Conservation (phyloP, 2,797 vertebrate genomes). For the Scarus forsteni region DNA sequence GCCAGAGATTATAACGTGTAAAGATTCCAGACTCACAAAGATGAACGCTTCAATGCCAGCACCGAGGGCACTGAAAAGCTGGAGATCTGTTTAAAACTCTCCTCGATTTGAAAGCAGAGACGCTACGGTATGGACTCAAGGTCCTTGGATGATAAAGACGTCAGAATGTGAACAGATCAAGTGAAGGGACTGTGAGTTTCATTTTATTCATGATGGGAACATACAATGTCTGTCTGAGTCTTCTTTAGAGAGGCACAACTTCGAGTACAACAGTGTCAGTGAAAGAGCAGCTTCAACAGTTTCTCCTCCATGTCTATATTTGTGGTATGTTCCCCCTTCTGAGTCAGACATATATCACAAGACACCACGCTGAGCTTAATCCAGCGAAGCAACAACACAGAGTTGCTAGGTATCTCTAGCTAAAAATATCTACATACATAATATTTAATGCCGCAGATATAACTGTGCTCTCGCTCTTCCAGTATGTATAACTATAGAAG, state of each 20-base stretch:
- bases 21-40: slow-evolving; percentile 53
- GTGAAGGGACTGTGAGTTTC: slow-evolving; percentile 21
- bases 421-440: background rate
- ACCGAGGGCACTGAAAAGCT: slow-evolving; percentile 51
- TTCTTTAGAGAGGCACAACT: no score
- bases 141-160: slow-evolving; percentile 55
- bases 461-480: background rate
- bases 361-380: background rate
- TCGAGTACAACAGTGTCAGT: no score
- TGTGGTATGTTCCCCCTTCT: background rate
- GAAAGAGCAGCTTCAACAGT: background rate
- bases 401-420: background rate
- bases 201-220: slow-evolving; percentile 35
- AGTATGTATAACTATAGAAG: no score
- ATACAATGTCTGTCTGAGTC: slow-evolving; percentile 2
- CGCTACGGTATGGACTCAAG: slow-evolving; percentile 50
- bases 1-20: slow-evolving; percentile 59
- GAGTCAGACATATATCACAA: background rate
- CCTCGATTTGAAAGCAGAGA: slow-evolving; percentile 53
- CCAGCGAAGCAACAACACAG: background rate
- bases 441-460: background rate
- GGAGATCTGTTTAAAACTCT: slow-evolving; percentile 54
- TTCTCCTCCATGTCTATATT: background rate
- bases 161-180: slow-evolving; percentile 49
- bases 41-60: slow-evolving; percentile 49